phyloP scores from a whole-genome alignment of 2,797 vertebrate species.

The Mastacembelus armatus region DNA sequence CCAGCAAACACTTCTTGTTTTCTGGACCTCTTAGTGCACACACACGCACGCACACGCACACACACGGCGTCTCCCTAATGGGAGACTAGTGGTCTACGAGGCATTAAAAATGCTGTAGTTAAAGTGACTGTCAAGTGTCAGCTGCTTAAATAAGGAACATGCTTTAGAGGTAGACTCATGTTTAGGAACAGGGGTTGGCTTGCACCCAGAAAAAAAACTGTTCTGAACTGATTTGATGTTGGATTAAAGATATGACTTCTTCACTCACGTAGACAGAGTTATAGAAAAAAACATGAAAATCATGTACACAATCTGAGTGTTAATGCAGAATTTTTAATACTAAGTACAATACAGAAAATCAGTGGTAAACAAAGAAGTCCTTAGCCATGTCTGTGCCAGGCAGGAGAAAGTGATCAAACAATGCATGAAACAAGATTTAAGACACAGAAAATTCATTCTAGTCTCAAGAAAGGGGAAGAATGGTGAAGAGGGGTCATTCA shows the following conservation, averaged over 20 bases:
- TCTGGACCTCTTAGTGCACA: conserved; percentile 20
- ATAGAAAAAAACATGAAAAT: conserved; percentile 5
- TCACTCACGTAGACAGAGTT: conserved; percentile 4
- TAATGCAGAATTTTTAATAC: conserved; percentile 80
- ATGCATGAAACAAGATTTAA: conserved; percentile 58
- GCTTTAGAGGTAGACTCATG: not conserved
- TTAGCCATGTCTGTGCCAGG: conserved; percentile 56
- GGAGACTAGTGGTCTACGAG: not conserved
- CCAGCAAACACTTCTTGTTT: conserved; percentile 20
- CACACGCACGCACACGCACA: no score
- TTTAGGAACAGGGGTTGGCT: not conserved
- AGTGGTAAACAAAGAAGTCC: conserved; percentile 67
- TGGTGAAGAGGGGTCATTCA: conserved; percentile 52
- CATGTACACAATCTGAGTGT: conserved; percentile 40
- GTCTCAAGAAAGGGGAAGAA: conserved; percentile 65
- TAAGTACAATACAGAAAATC: conserved; percentile 80
- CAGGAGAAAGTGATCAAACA: conserved; percentile 47
- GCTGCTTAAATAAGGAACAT: conserved; percentile 3
- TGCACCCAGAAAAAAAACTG: not conserved
- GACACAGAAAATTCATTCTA: conserved; percentile 68
- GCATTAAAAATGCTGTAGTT: conserved; percentile 14
- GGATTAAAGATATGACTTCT: not conserved
- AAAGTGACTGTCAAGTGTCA: conserved; percentile 7
- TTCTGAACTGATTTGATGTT: conserved; percentile 6
- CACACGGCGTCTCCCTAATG: not conserved